Conservation (phyloP, 2,797 vertebrate genomes). For the Chelidonichthys spinosus region DNA sequence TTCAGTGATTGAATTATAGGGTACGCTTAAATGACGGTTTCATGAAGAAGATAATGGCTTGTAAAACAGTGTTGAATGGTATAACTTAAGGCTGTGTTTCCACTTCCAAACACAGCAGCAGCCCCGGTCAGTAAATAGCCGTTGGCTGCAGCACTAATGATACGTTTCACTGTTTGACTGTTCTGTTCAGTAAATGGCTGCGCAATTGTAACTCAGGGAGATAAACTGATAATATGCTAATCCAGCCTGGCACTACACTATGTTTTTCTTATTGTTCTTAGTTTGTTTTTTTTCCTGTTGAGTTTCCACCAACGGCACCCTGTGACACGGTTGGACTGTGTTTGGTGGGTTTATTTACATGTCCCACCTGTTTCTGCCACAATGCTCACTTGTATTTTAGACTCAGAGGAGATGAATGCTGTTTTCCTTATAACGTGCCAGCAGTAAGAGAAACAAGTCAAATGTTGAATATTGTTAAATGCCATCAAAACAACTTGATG, state of each 20-base stretch:
- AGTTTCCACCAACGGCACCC: slow-evolving; percentile 10
- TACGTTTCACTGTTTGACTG: background rate
- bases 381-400: slow-evolving; percentile 45
- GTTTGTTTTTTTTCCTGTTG: slow-evolving; percentile 22
- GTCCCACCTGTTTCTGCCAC: slow-evolving; percentile 38
- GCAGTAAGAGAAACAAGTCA: slow-evolving; percentile 39
- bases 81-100: background rate
- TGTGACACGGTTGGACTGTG: slow-evolving; percentile 13
- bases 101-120: background rate
- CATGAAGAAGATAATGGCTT: background rate
- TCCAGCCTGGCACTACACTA: background rate
- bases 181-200: slow-evolving; percentile 7
- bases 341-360: slow-evolving; percentile 43
- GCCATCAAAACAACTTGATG: too few species aligned
- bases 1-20: background rate
- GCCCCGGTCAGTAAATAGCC: background rate
- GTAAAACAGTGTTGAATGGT: background rate
- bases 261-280: background rate
- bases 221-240: background rate
- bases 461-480: slow-evolving; percentile 2
- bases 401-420: slow-evolving; percentile 10
- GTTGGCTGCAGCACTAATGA: background rate
- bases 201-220: background rate
- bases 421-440: slow-evolving; percentile 37
- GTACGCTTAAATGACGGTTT: background rate